Evolutionary conservation across 2,888 invertebrate genomes (phyloP).

Genomic region (Criorhina ranunculi): DNA sequence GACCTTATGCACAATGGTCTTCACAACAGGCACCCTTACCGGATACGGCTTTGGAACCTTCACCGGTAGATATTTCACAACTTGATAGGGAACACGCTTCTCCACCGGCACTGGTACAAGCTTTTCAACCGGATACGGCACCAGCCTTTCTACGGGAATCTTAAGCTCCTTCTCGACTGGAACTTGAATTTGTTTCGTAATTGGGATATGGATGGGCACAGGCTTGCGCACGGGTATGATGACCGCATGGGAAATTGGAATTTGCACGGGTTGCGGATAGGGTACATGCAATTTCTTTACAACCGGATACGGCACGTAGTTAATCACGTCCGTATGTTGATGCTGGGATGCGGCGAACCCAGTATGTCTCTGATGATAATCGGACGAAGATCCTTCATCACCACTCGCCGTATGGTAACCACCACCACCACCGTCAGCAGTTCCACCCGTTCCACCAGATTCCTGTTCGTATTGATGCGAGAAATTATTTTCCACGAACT

Average conservation of each 20-base stretch:
- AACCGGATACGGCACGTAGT: slow-evolving; percentile 87
- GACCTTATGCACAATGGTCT: slow-evolving; percentile 87
- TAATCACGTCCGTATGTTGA: slow-evolving; percentile 86
- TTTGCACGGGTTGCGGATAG: slow-evolving; percentile 89
- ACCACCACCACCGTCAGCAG: slow-evolving; percentile 15
- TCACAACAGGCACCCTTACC: slow-evolving; percentile 89
- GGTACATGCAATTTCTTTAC: slow-evolving; percentile 91
- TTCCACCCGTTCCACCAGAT: slow-evolving; percentile 77
- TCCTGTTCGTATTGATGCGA: slow-evolving; percentile 81
- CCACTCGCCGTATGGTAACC: slow-evolving; percentile 40
- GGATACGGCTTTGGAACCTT: slow-evolving; percentile 92
- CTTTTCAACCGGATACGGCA: slow-evolving; percentile 90
- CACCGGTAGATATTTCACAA: slow-evolving; percentile 90
- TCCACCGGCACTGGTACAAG: slow-evolving; percentile 90
- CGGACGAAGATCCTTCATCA: slow-evolving; percentile 77
- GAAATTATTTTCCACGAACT: slow-evolving; percentile 82
- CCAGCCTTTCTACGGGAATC: slow-evolving; percentile 87
- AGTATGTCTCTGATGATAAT: slow-evolving; percentile 78
- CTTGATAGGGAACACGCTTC: slow-evolving; percentile 89
- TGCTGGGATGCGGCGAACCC: slow-evolving; percentile 76
- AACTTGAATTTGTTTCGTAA: slow-evolving; percentile 90
- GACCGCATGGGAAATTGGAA: slow-evolving; percentile 91
- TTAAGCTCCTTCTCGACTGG: slow-evolving; percentile 88
- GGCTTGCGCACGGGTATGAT: slow-evolving; percentile 91
- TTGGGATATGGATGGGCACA: slow-evolving; percentile 91